A percentile compares a stretch with the other conserved stretches of the same genome.
These are phyloP conservation scores for Hiodon tergisus DNA, from an alignment of 2,113 vertebrate species.

Conservation along the genomic window DNA sequence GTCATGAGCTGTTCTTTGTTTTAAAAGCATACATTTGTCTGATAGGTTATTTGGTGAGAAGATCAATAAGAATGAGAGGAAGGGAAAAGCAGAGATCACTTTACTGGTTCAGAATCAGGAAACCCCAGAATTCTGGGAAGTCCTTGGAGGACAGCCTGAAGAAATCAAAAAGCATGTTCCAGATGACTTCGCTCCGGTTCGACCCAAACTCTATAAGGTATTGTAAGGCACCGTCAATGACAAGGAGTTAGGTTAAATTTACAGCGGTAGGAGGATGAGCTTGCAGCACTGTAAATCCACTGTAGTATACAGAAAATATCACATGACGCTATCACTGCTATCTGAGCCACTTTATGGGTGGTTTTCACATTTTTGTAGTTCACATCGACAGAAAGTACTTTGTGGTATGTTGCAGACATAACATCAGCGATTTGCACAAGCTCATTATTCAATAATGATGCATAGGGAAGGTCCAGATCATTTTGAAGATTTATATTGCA, in stretches of 20 bases:
- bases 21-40: background rate
- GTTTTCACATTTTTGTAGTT: no score
- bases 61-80: constrained; percentile 95
- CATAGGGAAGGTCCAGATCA: no score
- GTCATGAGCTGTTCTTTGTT: background rate
- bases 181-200: constrained; percentile 77
- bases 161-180: constrained; percentile 86
- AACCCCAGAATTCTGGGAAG: constrained; percentile 82
- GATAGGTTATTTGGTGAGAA: constrained; percentile 90
- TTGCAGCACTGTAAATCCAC: background rate
- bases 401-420: no score
- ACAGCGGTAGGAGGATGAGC: background rate
- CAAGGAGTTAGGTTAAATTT: background rate
- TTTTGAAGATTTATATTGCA: no score
- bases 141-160: constrained; percentile 80
- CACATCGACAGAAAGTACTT: no score
- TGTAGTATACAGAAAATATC: no score
- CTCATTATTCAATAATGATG: no score
- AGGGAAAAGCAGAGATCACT: constrained; percentile 83
- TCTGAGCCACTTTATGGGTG: no score
- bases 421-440: no score
- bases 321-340: no score
- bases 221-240: background rate
- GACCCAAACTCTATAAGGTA: constrained; percentile 95
- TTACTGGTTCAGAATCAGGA: constrained; percentile 78